Evolutionary conservation across 1,140 invertebrate species (phyloP), one percentile per base, ranked within the genome.

Genomic region (Lordiphosa clarofinis): DNA sequence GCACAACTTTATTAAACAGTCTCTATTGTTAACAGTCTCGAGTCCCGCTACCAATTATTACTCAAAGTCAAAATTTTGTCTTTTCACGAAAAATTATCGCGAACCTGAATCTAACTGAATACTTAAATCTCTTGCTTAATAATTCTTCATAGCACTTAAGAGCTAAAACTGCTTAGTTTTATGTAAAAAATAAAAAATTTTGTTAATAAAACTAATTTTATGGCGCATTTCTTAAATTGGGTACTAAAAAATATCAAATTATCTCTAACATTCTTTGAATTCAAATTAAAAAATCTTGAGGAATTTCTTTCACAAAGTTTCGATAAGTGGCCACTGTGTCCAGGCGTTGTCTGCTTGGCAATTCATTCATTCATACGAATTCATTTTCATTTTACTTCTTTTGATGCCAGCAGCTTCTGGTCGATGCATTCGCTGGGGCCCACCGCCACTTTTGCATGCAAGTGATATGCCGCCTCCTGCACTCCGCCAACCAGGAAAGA

Each of bases 401-500:
- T 63, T 50, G 52, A 58, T 71, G 54, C 53, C 40, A 36, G 39
- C 53, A 38, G 39, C 40, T 62, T 56, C 74, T 58, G 75, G 39
- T 58, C 52, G 64, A 48, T 79, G 74, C 73, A 79, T 79, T 79
- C 73, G 64, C 79, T 73, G 68, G 69, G 58, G 60, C 24, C 24
- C 24, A 28, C 56, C 66, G 75, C 71, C 75, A 79, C 75, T 79
- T 81, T 73, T 50, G 55, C 71, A 67, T 81, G 75, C 76, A 82
- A 81, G 65, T 70, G 75, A 81, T 81, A 81, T 50, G 55, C 47
- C 42, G 28, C 54, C 56, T 58, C 19, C 7, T 15, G 11, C 49
- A 7, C 42, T 40, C 33, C 21, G 21, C 21, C 4, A 21, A 21
- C 21, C 21, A 21, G 24, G 6, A 7, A 28, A 28, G 54, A 21